These are phyloP conservation scores for Chaenogobius annularis DNA, from an alignment of 2,113 vertebrate species.

Conservation along the genomic window DNA sequence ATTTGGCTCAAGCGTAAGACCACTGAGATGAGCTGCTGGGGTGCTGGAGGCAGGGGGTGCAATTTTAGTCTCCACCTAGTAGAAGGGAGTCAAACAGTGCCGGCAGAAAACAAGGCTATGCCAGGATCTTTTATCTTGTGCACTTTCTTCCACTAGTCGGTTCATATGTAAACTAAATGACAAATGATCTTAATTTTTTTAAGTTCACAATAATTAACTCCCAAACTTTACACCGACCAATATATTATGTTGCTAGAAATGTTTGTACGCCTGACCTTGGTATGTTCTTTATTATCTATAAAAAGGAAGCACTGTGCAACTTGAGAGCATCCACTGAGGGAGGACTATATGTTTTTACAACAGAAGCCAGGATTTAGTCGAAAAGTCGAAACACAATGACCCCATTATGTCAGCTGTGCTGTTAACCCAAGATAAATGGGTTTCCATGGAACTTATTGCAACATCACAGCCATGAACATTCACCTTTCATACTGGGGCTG, in stretches of 20 bases:
- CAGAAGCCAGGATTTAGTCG: conserved; percentile 44
- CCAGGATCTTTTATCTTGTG: conserved; percentile 39
- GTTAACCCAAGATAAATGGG: conserved; percentile 56
- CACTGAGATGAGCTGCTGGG: conserved; percentile 3
- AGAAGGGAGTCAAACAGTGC: conserved; percentile 41
- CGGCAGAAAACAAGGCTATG: conserved; percentile 44
- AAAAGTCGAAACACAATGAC: conserved; percentile 55
- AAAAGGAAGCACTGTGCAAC: conserved; percentile 13
- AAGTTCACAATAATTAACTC: neutral
- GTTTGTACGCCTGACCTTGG: neutral
- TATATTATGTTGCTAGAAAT: neutral
- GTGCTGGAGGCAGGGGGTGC: neutral
- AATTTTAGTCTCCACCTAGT: conserved; percentile 30
- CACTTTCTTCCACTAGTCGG: conserved; percentile 31
- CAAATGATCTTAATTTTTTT: neutral
- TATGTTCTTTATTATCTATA: conserved; percentile 3
- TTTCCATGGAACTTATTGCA: conserved; percentile 49
- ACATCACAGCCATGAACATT: conserved; percentile 38
- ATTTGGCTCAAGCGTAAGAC: conserved; percentile 31
- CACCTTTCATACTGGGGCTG: conserved; percentile 2
- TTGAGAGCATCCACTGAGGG: conserved; percentile 19
- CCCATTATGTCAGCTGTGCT: conserved; percentile 64
- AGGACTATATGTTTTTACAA: conserved; percentile 24
- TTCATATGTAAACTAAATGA: neutral
- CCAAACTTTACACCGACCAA: neutral